phyloP scores from a whole-genome alignment of 2,797 vertebrate genomes.

The Pseudocheirus occidentalis region DNA sequence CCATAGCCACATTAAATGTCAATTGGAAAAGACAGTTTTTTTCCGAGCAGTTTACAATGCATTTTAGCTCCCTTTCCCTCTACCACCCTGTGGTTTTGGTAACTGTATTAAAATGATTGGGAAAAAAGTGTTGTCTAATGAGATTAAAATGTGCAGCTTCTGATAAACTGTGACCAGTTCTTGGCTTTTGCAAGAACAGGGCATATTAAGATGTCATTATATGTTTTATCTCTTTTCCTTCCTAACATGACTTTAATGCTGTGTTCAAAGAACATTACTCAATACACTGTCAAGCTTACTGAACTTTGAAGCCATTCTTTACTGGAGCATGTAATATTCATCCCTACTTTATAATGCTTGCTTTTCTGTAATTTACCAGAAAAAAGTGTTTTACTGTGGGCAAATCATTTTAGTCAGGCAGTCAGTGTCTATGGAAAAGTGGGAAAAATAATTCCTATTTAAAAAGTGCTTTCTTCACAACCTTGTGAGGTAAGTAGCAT shows the following conservation, averaged over 20 bases:
- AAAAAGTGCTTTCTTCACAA: neutral
- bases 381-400: conserved; percentile 12
- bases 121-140: conserved; percentile 66
- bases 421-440: neutral
- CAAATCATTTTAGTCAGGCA: conserved; percentile 44
- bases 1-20: conserved; percentile 62
- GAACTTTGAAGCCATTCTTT: conserved; percentile 66
- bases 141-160: conserved; percentile 67
- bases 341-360: conserved; percentile 49
- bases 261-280: conserved; percentile 72
- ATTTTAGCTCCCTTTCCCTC: conserved; percentile 47
- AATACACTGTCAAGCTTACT: conserved; percentile 50
- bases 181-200: conserved; percentile 71
- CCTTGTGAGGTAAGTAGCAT: neutral
- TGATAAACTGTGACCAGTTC: conserved; percentile 74
- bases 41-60: conserved; percentile 27
- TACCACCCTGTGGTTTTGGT: conserved; percentile 27
- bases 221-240: conserved; percentile 73
- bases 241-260: conserved; percentile 64
- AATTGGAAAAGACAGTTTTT: conserved; percentile 56
- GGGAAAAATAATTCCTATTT: neutral
- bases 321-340: conserved; percentile 57
- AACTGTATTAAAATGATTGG: conserved; percentile 55
- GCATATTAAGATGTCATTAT: conserved; percentile 75
- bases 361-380: neutral